These are phyloP conservation scores for Ammospiza nelsoni DNA, from an alignment of 2,113 vertebrate genomes.

Conservation along the genomic window DNA sequence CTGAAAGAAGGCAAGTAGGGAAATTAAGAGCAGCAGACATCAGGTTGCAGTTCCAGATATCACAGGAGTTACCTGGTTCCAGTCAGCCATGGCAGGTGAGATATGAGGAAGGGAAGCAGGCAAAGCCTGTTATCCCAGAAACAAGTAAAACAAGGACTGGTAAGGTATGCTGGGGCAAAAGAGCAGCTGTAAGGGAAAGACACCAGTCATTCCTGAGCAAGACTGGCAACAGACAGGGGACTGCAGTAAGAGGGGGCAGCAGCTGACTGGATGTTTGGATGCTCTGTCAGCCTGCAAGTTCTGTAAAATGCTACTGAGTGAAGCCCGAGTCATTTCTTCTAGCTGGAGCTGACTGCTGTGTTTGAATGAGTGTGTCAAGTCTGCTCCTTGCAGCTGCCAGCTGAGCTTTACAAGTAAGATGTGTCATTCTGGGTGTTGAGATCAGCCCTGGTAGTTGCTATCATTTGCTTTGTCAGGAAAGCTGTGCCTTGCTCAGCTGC, in stretches of 20 bases:
- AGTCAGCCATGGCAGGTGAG: background rate
- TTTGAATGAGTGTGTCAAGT: background rate
- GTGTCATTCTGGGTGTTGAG: background rate
- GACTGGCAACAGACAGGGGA: background rate
- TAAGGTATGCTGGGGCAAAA: background rate
- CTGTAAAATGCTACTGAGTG: background rate
- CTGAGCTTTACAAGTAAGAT: background rate
- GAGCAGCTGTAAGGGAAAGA: background rate
- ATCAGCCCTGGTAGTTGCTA: background rate
- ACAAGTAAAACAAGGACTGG: background rate
- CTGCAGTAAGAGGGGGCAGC: background rate
- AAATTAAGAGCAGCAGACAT: background rate
- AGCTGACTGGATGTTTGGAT: background rate
- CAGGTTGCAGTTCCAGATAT: background rate
- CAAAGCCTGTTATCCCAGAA: background rate
- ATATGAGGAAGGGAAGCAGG: background rate
- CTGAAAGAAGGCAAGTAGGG: background rate
- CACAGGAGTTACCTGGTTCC: background rate
- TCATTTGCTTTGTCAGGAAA: background rate
- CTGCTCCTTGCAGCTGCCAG: background rate
- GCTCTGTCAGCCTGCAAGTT: background rate
- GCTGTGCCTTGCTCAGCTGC: background rate
- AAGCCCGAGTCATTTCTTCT: background rate
- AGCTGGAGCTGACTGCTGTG: background rate
- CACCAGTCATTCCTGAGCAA: background rate